Base-by-base conservation (phyloP, 2,888 invertebrate species). In the Tigriopus californicus region DNA sequence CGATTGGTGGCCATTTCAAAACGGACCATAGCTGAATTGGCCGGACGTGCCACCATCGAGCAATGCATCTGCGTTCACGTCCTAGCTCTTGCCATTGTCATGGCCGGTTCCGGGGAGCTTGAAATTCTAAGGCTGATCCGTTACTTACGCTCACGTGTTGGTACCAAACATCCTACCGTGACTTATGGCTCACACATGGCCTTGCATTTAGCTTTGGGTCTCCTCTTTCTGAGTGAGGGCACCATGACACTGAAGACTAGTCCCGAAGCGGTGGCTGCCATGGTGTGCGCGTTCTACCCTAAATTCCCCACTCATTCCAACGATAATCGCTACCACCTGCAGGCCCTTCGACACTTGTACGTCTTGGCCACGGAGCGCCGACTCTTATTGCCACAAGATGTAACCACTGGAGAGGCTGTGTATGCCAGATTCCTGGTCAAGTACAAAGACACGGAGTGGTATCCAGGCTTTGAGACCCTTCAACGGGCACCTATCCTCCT, bases 261-360 rank as follows among this genome's bases (percentile, higher is more conserved):
- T 1, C 84, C 89, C 1, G 79, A 81, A 41, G 82, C 91, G 0
- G 80, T 97, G 10, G 95, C 92, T 0, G 88, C 91, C 0, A 73
- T 97, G 62, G 75, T 98, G 47, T 87, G 89, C 66, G 86, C 97
- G 0, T 84, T 95, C 70, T 98, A 91, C 72, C 98, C 98, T 0
- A 91, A 94, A 70, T 95, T 91, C 72, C 94, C 95, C 18, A 89
- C 85, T 1, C 91, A 92, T 68, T 90, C 91, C 67, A 89, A 88
- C 68, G 97, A 98, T 67, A 97, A 97, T 70, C 82, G 92, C 85
- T 94, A 94, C 70, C 97, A 98, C 70, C 75, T 98, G 60, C 97
- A 98, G 78, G 95, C 97, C 0, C 83, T 98, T 67, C 77, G 97
- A 1, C 97, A 98, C 72, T 75, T 98, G 22, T 98, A 97, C 71